Base-by-base conservation (phyloP, 92 coral and sea anemone species). In the Zoanthus solanderi region DNA sequence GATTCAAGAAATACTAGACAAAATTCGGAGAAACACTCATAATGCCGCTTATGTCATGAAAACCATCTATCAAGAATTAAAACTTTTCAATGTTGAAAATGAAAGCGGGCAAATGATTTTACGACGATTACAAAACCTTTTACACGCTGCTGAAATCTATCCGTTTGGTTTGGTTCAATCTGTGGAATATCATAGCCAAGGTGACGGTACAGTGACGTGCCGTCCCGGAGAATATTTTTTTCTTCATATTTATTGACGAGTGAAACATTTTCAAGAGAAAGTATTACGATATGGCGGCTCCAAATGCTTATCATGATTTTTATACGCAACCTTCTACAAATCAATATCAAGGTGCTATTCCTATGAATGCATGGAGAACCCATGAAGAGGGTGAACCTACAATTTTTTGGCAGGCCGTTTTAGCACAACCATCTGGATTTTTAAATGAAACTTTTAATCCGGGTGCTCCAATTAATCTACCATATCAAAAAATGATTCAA, bases 61-160 rank as follows among this genome's bases (percentile, higher is more conserved):
- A 18, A 68, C 73, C 6, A 68, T 68, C 5, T 68, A 68, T 68
- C 73, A 68, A 68, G 73, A 68, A 68, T 1, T 68, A 13, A 68
- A 68, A 68, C 73, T 68, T 18, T 68, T 68, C 5, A 14, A 68
- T n/a, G 14, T 18, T n/a, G 73, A 68, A 18, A 68, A 68, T n/a
- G 73, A 68, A 18, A 68, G 73, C 44, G 73, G 73, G 18, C 34
- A 18, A 32, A 5, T 68, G 73, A 68, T 68, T 5, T 7, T 68
- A n/a, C 34, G 73, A 68, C 15, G 18, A 18, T n/a, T 68, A 23
- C 73, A 68, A 68, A 68, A 68, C 34, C 34, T 68, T 23, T n/a
- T 68, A 23, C 44, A 68, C 14, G 34, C 6, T 18, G 73, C 73
- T 1, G 37, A 68, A n/a, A 68, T n/a, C 12, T n/a, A 68, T n/a